Conservation (phyloP, 1,140 invertebrate genomes). For the Drosophila mayri region DNA sequence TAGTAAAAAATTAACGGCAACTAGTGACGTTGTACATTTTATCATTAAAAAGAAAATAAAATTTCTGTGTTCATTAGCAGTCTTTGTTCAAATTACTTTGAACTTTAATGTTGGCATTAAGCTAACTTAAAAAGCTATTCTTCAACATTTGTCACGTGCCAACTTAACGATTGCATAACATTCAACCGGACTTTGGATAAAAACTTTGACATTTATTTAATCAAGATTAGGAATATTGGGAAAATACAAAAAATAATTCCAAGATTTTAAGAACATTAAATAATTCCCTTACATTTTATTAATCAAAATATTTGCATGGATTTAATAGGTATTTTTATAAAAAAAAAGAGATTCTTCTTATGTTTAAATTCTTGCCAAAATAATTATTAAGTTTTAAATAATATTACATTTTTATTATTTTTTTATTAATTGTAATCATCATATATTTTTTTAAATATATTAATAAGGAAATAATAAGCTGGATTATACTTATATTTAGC, state of each 20-base stretch:
- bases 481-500: too few species aligned
- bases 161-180: background rate
- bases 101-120: constrained; percentile 2
- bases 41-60: background rate
- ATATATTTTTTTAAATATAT: background rate
- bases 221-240: background rate
- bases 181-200: background rate
- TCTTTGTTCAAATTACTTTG: background rate
- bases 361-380: background rate
- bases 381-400: background rate
- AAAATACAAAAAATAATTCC: background rate
- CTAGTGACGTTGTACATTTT: background rate
- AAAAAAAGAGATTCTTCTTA: background rate
- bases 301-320: background rate
- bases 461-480: background rate
- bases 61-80: background rate
- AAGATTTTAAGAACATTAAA: background rate
- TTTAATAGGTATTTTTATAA: background rate
- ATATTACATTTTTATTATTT: background rate
- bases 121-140: background rate
- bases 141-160: background rate
- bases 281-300: too few species aligned
- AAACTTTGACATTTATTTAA: background rate
- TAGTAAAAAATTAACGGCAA: too few species aligned
- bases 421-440: background rate